These are phyloP conservation scores for Vanessa cardui DNA, from an alignment of 2,888 invertebrate species.

Conservation along the genomic window DNA sequence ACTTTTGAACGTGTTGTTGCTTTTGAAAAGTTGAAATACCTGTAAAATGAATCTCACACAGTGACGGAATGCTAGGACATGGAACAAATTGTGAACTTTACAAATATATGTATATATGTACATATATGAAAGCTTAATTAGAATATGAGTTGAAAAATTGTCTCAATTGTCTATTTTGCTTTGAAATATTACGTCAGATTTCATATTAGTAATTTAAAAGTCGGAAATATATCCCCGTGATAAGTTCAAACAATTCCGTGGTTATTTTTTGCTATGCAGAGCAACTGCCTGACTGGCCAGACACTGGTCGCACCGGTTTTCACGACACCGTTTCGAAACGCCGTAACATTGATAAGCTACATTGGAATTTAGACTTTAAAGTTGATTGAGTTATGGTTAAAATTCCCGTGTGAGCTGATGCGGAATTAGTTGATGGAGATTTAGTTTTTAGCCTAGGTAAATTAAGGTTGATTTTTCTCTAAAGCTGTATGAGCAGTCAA, in stretches of 20 bases:
- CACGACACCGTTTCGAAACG: conserved; percentile 42
- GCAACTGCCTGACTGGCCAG: conserved; percentile 59
- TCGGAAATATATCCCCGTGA: conserved; percentile 48
- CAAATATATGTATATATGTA: background rate
- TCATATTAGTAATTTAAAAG: conserved; percentile 44
- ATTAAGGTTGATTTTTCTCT: conserved; percentile 48
- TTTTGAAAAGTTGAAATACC: conserved; percentile 8
- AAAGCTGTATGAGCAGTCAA: conserved; percentile 30
- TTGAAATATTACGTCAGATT: background rate
- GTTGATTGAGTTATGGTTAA: background rate
- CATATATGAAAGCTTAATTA: too few species aligned
- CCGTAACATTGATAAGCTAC: background rate
- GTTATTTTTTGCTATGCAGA: conserved; percentile 69
- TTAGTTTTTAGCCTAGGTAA: conserved; percentile 38
- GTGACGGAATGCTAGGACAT: background rate
- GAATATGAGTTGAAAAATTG: background rate
- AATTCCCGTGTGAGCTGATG: conserved; percentile 3
- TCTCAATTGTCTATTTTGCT: background rate
- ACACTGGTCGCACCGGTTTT: conserved; percentile 73
- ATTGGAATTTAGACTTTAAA: conserved; percentile 43
- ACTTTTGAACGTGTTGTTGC: background rate
- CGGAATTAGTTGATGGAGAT: conserved; percentile 38
- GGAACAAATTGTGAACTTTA: background rate
- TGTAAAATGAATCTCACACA: background rate
- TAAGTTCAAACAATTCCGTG: conserved; percentile 55